Base-by-base conservation (phyloP, 2,888 invertebrate species). In the Itoplectis maculator region DNA sequence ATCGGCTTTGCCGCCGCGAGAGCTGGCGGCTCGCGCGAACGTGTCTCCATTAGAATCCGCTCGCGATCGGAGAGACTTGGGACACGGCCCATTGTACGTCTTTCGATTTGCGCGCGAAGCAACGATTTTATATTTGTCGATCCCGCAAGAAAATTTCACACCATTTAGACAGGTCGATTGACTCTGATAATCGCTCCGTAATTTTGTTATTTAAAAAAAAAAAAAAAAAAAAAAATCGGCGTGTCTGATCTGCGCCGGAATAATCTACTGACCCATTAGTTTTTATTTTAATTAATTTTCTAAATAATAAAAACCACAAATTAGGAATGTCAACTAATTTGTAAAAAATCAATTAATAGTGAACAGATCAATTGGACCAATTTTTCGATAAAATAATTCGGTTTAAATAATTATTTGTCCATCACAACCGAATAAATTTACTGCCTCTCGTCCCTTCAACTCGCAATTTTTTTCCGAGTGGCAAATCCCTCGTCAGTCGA, bases 1-100 rank as follows among this genome's bases (percentile, higher is more conserved):
- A 91, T 91, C 91, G 89, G 89, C 90, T 88, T 90, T 88, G 88
- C 88, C 88, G 88, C 87, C 86, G 86, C 86, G 86, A 88, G 85
- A 89, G 88, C n/a, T n/a, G n/a, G 88, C 88, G 86, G 88, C 88
- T 87, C 86, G 89, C 86, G 88, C 85, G 89, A 90, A 90, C 90
- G 90, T 90, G 90, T 91, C 90, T 91, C 90, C 89, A 91, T 91
- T 90, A 90, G 42, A 54, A 70, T 23, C 29, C 29, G 13, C 70
- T 11, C 18, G 47, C 11, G 20, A 63, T 18, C 18, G 49, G 35
- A 40, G 66, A 20, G 56, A 51, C 40, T 23, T 54, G 35, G 40
- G 69, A 29, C 29, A 5, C 29, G 20, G 63, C 47, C 49, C 37
- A 37, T 59, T 59, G 15, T 59, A 37, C 15, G n/a, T n/a, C n/a